Conservation (phyloP, 2,113 vertebrate species). For the Leucopsar rothschildi region DNA sequence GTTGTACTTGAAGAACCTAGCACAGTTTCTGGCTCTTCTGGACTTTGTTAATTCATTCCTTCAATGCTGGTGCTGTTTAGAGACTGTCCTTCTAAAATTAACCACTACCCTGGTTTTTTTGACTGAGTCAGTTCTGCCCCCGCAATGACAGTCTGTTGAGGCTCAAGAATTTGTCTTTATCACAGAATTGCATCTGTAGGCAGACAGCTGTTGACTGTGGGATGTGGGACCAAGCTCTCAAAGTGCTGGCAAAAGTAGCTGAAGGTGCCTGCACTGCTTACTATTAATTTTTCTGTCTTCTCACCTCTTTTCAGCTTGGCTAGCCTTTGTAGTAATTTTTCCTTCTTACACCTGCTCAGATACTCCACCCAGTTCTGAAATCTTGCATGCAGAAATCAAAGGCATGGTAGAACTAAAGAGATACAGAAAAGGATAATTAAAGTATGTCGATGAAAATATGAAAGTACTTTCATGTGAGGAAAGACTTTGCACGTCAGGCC, state of each 20-base stretch:
- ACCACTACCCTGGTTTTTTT: conserved; percentile 1
- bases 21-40: neutral
- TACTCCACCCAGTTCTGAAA: neutral
- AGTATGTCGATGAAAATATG: neutral
- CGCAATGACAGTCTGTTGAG: neutral
- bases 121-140: neutral
- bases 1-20: neutral
- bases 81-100: neutral
- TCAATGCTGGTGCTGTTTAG: neutral
- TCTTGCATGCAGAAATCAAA: neutral
- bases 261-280: neutral
- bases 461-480: neutral
- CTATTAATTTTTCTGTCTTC: neutral
- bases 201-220: neutral
- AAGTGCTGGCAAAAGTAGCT: neutral
- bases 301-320: neutral
- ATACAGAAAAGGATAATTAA: neutral
- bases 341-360: neutral
- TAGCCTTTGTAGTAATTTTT: neutral
- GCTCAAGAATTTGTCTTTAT: neutral
- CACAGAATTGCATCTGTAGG: neutral
- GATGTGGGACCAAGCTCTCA: neutral
- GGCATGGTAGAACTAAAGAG: neutral
- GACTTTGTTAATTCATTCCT: conserved; percentile 16
- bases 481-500: neutral